Evolutionary conservation across 2,888 invertebrate genomes (phyloP), one percentile per base, ranked within the genome.

Genomic region (Platycnemis pennipes): DNA sequence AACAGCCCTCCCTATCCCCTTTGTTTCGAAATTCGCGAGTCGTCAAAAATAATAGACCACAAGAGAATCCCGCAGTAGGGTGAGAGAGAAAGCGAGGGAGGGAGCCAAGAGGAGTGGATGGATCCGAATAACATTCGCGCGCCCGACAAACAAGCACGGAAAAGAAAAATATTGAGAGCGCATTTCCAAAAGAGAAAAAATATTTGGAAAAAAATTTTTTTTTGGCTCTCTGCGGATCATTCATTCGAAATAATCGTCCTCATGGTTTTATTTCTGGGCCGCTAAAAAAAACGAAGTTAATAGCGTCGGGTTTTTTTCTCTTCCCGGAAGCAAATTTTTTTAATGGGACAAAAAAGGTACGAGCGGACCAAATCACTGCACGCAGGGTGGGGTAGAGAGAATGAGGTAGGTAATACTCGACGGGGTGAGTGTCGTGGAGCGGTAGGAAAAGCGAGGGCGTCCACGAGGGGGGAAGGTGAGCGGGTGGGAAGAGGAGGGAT

Each of bases 11-110:
- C 37, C n/a, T 26, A n/a, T 7, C 77, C 37, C 5, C 37, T 77
- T 77, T 77, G 77, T 77, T 77, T 77, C 77, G 37, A 77, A 77
- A 77, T 77, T 77, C 77, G 77, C 77, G 77, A 77, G 77, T 37
- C 77, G 77, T 77, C 77, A 77, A 77, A 77, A 77, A 77, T 37
- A 37, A 77, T 77, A 77, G 77, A 77, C 77, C 77, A 77, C 77
- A 37, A n/a, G 77, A 77, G 77, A 37, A 77, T 77, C 13, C 37
- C 77, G 31, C 77, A 31, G 49, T 49, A n/a, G 11, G 77, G 37
- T 77, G 63, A 77, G 77, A 37, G 77, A 37, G 13, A 77, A 13
- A 31, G 69, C 26, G 69, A 69, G n/a, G 7, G 63, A n/a, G 63
- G 8, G 19, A 63, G 26, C 19, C 63, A 63, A 37, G 37, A 37